Evolutionary conservation across 92 coral and sea anemone genomes (phyloP), one percentile per base, ranked within the genome.

Genomic region (Phenganax marumi): DNA sequence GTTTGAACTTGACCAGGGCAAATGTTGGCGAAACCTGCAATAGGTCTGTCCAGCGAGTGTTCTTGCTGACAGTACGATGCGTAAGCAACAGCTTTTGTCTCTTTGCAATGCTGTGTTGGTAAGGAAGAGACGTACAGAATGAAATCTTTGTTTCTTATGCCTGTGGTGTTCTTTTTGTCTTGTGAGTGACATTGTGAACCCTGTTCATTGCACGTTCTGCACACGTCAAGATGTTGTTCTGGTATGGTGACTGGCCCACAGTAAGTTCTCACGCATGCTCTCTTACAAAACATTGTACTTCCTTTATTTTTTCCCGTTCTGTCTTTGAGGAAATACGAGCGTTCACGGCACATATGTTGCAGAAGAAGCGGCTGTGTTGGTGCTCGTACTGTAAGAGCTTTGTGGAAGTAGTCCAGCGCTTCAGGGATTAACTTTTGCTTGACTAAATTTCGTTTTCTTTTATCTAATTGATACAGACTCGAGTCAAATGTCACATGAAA

Each of bases 31-130:
- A 96, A 96, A 47, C 99, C 99, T 10, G 99, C 99, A 23, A 96
- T 91, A 5, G 99, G 99, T 72, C 99, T 79, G 54, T 96, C 97
- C 9, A 93, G 90, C 11, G 93, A 91, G 46, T 89, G 92, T 54
- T 96, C 99, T 63, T 96, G 99, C 55, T 96, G 99, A 66, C 99
- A 96, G 57, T 96, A 96, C 3, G 99, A 96, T 4, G 99, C 99
- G 52, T 96, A 96, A 0, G 99, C 99, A 2, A 96, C 97, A 0
- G 99, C 97, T 46, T 96, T 96, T 0, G 99, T 97, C 26, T 83
- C 53, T 6, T 76, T 85, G 26, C 99, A 96, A 70, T 96, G 99
- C 23, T 83, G 74, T 0, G 99, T 96, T 83, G 92, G 93, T 52
- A 92, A 87, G 24, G 97, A 91, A 19, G 99, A 92, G 75, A 96